Evolutionary conservation across 2,113 vertebrate genomes (phyloP).

Genomic region (Merops nubicus): DNA sequence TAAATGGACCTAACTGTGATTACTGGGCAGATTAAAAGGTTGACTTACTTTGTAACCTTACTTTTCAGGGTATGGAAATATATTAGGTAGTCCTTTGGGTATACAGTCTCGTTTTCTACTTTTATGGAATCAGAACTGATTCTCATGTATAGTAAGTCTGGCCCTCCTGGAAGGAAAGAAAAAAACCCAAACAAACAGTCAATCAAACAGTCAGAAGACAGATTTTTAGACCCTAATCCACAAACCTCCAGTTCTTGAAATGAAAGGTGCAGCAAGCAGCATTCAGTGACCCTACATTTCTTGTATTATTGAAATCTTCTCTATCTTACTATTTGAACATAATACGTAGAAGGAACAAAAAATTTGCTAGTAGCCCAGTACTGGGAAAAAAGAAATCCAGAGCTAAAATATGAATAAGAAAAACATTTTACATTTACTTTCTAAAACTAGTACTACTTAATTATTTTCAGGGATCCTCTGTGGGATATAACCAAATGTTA

Average conservation of each 20-base stretch:
- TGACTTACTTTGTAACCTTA: background rate
- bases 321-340: background rate
- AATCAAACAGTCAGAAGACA: background rate
- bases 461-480: background rate
- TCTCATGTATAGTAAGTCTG: background rate
- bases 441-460: background rate
- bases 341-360: background rate
- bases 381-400: background rate
- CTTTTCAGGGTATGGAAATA: background rate
- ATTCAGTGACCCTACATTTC: background rate
- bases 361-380: background rate
- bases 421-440: background rate
- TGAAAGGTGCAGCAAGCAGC: background rate
- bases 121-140: background rate
- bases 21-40: background rate
- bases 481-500: background rate
- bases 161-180: background rate
- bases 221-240: background rate
- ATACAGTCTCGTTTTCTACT: background rate
- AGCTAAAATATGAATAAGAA: background rate
- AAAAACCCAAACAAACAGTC: background rate
- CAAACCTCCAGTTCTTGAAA: background rate
- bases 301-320: background rate
- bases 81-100: background rate
- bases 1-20: background rate